These are phyloP conservation scores for Amblyopsis rosae DNA, from an alignment of 2,113 vertebrate genomes.

Conservation along the genomic window DNA sequence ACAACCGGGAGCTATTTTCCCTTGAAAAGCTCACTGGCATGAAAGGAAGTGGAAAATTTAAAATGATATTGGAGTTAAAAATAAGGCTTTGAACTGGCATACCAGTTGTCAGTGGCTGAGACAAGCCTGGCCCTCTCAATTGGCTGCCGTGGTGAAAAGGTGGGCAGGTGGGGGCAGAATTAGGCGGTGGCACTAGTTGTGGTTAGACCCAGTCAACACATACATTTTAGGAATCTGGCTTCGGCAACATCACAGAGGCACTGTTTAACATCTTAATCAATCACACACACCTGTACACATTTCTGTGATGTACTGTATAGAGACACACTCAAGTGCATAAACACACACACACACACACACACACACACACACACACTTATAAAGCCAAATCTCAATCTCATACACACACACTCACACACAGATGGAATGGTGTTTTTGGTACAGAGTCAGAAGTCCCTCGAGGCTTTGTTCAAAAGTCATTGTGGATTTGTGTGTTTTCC, in stretches of 20 bases:
- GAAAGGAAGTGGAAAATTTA: constrained; percentile 21
- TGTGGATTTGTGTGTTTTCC: constrained; percentile 34
- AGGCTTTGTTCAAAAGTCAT: constrained; percentile 49
- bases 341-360: not conserved
- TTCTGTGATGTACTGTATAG: not conserved
- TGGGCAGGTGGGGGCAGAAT: not conserved
- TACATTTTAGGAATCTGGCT: constrained; percentile 27
- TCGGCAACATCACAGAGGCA: not conserved
- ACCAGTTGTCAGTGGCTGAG: constrained; percentile 5
- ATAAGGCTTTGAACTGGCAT: constrained; percentile 10
- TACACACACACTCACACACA: constrained; percentile 10
- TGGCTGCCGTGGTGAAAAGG: not conserved
- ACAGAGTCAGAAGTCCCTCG: constrained; percentile 18
- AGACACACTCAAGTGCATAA: no score
- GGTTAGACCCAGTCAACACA: constrained; percentile 31
- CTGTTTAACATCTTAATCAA: constrained; percentile 5
- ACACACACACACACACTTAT: not conserved
- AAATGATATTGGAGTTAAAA: constrained; percentile 25
- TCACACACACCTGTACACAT: not conserved
- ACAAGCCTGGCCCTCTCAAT: constrained; percentile 14
- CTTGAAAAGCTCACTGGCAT: constrained; percentile 33
- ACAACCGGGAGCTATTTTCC: constrained; percentile 44
- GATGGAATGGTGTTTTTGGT: constrained; percentile 27
- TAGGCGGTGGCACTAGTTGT: constrained; percentile 14
- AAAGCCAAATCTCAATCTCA: not conserved